Base-by-base conservation (phyloP, 2,113 vertebrate species). In the Globicephala melas region DNA sequence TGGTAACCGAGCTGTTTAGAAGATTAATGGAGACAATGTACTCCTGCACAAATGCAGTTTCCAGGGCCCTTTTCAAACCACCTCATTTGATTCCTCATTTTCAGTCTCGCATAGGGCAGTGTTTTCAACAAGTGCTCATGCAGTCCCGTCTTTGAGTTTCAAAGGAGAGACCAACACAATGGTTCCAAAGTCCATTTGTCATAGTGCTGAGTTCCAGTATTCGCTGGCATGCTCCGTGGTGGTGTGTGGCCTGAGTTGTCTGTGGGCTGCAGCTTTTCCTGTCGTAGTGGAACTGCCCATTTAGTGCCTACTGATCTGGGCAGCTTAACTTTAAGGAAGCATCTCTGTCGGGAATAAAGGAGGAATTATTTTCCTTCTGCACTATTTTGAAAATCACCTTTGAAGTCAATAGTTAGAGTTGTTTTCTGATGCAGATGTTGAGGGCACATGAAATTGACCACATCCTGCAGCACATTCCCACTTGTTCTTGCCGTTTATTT, bases 401-500 rank as follows among this genome's bases (percentile, higher is more conserved):
- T 82, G 96, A 98, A 98, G 94, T 90, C 92, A 91, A 0, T 89
- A 28, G 20, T 81, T 96, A 71, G 74, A 91, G 65, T 88, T 97
- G 89, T 95, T 98, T 97, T 90, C 97, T 96, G 94, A 96, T 83
- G 44, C 84, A 93, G 62, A 96, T 94, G 14, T 67, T 90, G 81
- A 97, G 0, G 95, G 98, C 86, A 70, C 87, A 53, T 71, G 62
- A 95, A 83, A 62, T 80, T 85, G 95, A 95, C 97, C 94, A 92
- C 95, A 96, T 96, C 91, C 98, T 91, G 76, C 77, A 96, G 96
- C 93, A 71, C 71, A 88, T 95, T 89, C 92, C 86, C 96, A 65
- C 84, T 97, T 31, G 9, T 82, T 98, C 94, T 93, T 95, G 94
- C 89, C 87, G 60, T 94, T 98, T 98, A 93, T 96, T 98, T 97